Conservation (phyloP, 2,888 invertebrate genomes). For the Allolobophora icterica region DNA sequence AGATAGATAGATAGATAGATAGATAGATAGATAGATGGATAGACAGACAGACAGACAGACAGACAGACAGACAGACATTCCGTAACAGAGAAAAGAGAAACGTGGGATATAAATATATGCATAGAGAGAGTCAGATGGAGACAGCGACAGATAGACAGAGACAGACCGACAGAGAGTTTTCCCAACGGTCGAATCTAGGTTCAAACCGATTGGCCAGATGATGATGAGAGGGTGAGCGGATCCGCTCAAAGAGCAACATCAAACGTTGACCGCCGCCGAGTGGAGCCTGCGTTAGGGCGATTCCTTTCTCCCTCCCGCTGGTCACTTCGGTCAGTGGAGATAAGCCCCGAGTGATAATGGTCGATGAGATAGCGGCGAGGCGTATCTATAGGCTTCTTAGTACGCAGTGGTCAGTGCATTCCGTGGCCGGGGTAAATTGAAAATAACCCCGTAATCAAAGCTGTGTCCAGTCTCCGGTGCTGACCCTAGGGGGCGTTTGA, state of each 20-base stretch:
- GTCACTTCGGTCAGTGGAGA: background rate
- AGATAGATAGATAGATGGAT: no score
- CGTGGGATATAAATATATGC: no score
- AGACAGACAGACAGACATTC: no score
- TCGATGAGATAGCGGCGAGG: background rate
- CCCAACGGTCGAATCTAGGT: background rate
- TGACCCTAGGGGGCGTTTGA: background rate
- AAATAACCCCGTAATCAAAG: constrained; percentile 7
- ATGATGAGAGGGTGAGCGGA: background rate
- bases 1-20: no score
- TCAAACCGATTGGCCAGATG: background rate
- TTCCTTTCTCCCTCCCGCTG: background rate
- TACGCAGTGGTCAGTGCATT: background rate
- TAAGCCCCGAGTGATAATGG: background rate
- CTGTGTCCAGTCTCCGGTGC: background rate
- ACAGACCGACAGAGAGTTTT: background rate
- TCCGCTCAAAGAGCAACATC: background rate
- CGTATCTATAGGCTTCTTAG: background rate
- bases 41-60: no score
- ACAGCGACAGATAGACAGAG: background rate
- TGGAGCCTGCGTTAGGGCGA: background rate
- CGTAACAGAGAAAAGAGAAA: no score
- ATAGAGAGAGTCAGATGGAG: background rate
- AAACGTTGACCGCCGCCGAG: background rate
- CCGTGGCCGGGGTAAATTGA: background rate